Percentiles rank a stretch among this genome's conserved stretches.
Conservation (phyloP, 2,888 invertebrate species). For the Hipparchia semele region DNA sequence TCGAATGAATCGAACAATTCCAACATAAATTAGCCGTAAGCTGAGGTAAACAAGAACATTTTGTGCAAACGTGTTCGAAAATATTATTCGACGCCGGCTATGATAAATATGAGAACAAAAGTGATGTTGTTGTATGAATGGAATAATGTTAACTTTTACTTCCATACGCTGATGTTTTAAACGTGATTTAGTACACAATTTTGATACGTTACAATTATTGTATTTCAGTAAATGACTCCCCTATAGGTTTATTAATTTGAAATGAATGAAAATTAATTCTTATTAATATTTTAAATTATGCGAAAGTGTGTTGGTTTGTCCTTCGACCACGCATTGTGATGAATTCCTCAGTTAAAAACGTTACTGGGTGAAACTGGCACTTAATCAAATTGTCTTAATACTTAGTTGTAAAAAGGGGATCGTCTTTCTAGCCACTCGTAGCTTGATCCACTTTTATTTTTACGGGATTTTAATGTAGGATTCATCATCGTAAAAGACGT, state of each 20-base stretch:
- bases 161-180: not conserved
- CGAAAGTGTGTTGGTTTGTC: too few species aligned
- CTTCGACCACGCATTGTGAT: too few species aligned
- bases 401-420: not conserved
- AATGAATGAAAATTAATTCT: too few species aligned
- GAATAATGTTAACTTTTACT: not conserved
- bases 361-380: too few species aligned
- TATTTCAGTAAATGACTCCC: too few species aligned
- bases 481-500: slow-evolving; percentile 11
- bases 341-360: too few species aligned
- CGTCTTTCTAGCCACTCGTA: not conserved
- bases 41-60: slow-evolving; percentile 30
- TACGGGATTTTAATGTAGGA: slow-evolving; percentile 3
- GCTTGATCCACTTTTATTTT: slow-evolving; percentile 2
- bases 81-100: slow-evolving; percentile 15
- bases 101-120: slow-evolving; percentile 18
- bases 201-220: not conserved
- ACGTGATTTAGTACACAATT: not conserved
- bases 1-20: slow-evolving; percentile 15
- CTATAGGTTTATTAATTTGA: too few species aligned
- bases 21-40: slow-evolving; percentile 30
- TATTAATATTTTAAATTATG: too few species aligned
- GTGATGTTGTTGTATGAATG: not conserved
- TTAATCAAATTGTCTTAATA: too few species aligned
- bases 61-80: slow-evolving; percentile 29